Evolutionary conservation across 2,797 vertebrate genomes (phyloP).

Genomic region (Gadopsis marmoratus): DNA sequence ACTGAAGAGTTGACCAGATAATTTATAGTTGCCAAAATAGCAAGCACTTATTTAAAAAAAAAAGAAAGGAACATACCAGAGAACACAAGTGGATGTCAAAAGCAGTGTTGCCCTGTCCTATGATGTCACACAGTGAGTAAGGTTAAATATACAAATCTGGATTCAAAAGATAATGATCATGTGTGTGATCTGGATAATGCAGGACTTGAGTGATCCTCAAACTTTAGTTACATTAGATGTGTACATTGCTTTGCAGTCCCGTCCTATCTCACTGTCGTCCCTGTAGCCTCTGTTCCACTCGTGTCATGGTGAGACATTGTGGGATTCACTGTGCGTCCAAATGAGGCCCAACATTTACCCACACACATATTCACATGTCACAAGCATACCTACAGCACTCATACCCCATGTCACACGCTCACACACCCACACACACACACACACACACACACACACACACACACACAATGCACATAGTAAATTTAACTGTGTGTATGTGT

Average conservation of each 20-base stretch:
- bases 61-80: slow-evolving; percentile 17
- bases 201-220: slow-evolving; percentile 20
- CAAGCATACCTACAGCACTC: slow-evolving; percentile 1
- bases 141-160: slow-evolving; percentile 19
- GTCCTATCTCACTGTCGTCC: background rate
- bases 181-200: background rate
- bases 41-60: slow-evolving; percentile 60
- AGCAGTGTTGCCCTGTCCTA: slow-evolving; percentile 39
- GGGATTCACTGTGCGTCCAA: slow-evolving; percentile 18
- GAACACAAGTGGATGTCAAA: slow-evolving; percentile 49
- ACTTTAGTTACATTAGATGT: slow-evolving; percentile 4
- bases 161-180: background rate
- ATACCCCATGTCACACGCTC: slow-evolving; percentile 11
- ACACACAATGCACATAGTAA: slow-evolving; percentile 25
- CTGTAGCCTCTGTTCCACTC: slow-evolving; percentile 9
- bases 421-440: slow-evolving; percentile 6
- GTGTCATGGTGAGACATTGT: slow-evolving; percentile 9
- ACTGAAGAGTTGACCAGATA: slow-evolving; percentile 58
- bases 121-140: background rate
- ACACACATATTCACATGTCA: background rate
- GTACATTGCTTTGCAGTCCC: slow-evolving; percentile 8
- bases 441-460: background rate
- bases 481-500: slow-evolving; percentile 58
- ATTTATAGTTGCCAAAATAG: slow-evolving; percentile 73
- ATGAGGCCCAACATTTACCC: slow-evolving; percentile 13